A percentile compares a stretch with the other conserved stretches of the same genome.
Evolutionary conservation across 2,797 vertebrate species (phyloP).

Genomic region (Picus viridis): DNA sequence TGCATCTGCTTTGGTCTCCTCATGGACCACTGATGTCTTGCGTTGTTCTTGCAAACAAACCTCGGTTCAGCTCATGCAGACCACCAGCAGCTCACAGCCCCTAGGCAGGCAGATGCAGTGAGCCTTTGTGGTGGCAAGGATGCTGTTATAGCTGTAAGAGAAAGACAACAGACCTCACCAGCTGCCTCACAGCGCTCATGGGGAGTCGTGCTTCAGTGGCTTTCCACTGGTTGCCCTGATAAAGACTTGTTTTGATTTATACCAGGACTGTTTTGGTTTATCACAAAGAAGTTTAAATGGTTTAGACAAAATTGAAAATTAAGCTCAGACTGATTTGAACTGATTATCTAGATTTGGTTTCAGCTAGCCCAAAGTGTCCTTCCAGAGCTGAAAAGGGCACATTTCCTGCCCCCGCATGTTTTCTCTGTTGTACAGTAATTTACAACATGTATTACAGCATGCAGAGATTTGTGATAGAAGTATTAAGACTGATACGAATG

Average conservation of each 20-base stretch:
- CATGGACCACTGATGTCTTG: neutral
- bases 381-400: neutral
- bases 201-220: neutral
- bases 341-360: neutral
- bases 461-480: neutral
- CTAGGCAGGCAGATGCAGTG: neutral
- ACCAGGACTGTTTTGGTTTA: neutral
- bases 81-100: neutral
- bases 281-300: neutral
- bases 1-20: neutral
- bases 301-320: neutral
- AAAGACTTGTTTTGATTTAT: neutral
- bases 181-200: neutral
- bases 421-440: neutral
- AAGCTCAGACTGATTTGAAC: neutral
- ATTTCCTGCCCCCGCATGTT: neutral
- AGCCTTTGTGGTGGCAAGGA: neutral
- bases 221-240: neutral
- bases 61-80: neutral
- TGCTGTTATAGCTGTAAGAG: neutral
- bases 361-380: neutral
- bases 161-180: neutral
- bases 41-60: neutral
- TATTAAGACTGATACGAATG: neutral
- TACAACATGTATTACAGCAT: rapidly evolving